These are phyloP conservation scores for Sphaeramia orbicularis DNA, from an alignment of 2,797 vertebrate genomes.

Conservation along the genomic window DNA sequence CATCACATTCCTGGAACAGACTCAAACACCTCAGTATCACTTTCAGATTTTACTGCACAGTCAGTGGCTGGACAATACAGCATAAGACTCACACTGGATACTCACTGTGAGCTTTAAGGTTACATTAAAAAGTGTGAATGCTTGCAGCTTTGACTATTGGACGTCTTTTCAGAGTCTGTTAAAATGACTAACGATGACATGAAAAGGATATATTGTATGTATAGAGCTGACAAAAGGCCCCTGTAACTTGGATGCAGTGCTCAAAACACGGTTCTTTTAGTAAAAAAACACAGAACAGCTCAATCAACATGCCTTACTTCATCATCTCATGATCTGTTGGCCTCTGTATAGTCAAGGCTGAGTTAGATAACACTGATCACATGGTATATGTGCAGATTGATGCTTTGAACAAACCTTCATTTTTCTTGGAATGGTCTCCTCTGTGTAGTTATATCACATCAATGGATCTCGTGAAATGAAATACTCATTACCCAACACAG, in stretches of 20 bases:
- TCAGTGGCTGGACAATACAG: slow-evolving; percentile 20
- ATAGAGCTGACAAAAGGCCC: slow-evolving; percentile 7
- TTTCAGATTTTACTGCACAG: slow-evolving; percentile 31
- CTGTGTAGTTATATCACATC: too few relatives aligned
- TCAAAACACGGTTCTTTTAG: background rate
- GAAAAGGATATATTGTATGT: background rate
- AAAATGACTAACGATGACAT: slow-evolving; percentile 2
- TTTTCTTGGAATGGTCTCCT: too few relatives aligned
- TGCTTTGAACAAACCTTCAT: too few relatives aligned
- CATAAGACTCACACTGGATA: background rate
- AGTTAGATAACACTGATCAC: too few relatives aligned
- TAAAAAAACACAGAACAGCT: too few relatives aligned
- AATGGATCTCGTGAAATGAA: too few relatives aligned
- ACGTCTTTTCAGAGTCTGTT: slow-evolving; percentile 23
- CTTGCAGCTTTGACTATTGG: slow-evolving; percentile 2
- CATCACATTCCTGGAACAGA: slow-evolving; percentile 42
- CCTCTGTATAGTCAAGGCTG: too few relatives aligned
- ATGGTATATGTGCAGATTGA: too few relatives aligned
- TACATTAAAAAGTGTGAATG: slow-evolving; percentile 14
- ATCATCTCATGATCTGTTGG: too few relatives aligned
- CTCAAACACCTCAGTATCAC: slow-evolving; percentile 17
- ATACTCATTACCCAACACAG: too few relatives aligned
- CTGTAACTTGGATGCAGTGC: slow-evolving; percentile 15
- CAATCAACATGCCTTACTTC: too few relatives aligned
- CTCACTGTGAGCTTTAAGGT: slow-evolving; percentile 7